Evolutionary conservation across 1,140 invertebrate species (phyloP).

Genomic region (Zaprionus taronus): DNA sequence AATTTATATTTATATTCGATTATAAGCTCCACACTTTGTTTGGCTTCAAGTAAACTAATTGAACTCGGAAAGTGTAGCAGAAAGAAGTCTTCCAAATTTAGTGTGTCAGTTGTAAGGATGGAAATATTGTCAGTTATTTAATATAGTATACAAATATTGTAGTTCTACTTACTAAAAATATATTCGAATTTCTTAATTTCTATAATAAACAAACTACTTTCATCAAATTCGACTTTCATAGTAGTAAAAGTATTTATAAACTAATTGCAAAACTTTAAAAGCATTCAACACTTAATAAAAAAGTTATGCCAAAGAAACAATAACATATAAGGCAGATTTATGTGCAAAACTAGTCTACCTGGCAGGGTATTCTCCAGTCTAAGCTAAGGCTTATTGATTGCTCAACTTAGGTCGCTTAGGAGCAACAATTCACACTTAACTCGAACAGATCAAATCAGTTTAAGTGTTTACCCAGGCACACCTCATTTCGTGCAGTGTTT

Average conservation of each 20-base stretch:
- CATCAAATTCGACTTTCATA: not conserved
- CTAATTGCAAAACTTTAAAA: not conserved
- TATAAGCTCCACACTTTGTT: not conserved
- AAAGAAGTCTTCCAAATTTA: not conserved
- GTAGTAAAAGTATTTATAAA: not conserved
- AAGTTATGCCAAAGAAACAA: too few relatives aligned
- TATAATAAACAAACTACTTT: not conserved
- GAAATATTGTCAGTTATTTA: not conserved
- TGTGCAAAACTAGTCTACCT: not conserved
- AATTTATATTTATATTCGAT: not conserved
- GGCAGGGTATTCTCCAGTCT: not conserved
- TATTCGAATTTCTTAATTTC: not conserved
- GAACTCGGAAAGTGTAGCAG: not conserved
- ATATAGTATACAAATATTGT: not conserved
- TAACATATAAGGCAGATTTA: not conserved
- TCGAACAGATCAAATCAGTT: slow-evolving; percentile 20
- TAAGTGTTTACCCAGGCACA: slow-evolving; percentile 32
- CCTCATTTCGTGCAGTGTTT: slow-evolving; percentile 37
- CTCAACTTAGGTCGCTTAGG: not conserved
- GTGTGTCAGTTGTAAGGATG: not conserved
- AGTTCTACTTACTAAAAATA: too few relatives aligned
- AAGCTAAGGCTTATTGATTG: not conserved
- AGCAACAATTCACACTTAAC: slow-evolving; percentile 18
- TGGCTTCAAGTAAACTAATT: not conserved
- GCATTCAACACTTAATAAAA: too few relatives aligned